Base-by-base conservation (phyloP, 2,113 vertebrate species). In the Orientallactaga bullata region DNA sequence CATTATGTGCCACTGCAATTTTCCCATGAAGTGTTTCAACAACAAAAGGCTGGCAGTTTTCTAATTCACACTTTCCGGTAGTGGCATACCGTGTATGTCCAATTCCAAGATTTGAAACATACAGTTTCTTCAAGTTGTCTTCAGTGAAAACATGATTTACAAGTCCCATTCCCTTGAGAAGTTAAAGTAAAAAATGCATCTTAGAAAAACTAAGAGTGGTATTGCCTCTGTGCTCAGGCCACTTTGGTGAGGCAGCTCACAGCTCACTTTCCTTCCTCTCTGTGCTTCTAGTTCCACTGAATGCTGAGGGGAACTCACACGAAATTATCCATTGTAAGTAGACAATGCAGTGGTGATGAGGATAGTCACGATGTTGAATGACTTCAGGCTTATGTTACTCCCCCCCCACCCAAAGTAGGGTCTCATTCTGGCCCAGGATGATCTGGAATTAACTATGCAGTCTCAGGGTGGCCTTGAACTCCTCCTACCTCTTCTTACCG, bases 31-130 rank as follows among this genome's bases (percentile, higher is more conserved):
- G 98, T 1, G 99, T 99, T 94, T 99, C 99, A 86, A 99, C 99
- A 8, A 99, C 99, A 95, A 99, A 99, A 17, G 99, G 99, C 97
- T 99, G 99, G 97, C 99, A 99, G 97, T 99, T 99, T 98, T 99
- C 99, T 97, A 99, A 98, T 96, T 99, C 99, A 2, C 99, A 99
- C 87, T 98, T 99, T 73, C 99, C 99, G 0, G 99, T 99, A 2
- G 99, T 99, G 81, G 99, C 99, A 32, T 99, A 99, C 78, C 99
- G 99, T 0, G 99, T 99, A 97, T 99, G 99, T 42, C 99, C 99
- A 77, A 99, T 99, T 68, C 99, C 99, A 2, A 99, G 98, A 97
- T 99, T 99, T 87, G 99, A 99, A 96, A 98, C 96, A 26, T 99
- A 99, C 85, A 99, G 98, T 90, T 99, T 99, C 97, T 98, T 98